Conservation (phyloP, 2,888 invertebrate genomes). For the Rhimphoctona megacephalus region DNA sequence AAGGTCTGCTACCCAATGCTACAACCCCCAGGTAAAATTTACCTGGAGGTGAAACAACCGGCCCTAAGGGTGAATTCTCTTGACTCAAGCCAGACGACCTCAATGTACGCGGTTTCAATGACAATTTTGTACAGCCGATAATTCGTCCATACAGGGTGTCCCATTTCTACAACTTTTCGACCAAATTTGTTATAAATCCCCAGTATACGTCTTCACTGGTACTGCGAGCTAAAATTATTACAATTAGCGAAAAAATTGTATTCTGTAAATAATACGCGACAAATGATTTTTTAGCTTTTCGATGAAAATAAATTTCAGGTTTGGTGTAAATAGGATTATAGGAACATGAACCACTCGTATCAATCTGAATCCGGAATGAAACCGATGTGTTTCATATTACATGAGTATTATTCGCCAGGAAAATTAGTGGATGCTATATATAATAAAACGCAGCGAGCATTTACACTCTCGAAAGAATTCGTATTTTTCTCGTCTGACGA, state of each 20-base stretch:
- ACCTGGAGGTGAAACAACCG: too few relatives aligned
- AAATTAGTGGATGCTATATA: not conserved
- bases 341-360: not conserved
- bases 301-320: not conserved
- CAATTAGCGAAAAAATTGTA: too few relatives aligned
- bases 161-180: too few relatives aligned
- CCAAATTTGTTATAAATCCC: too few relatives aligned
- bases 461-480: conserved; percentile 42
- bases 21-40: too few relatives aligned
- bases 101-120: not conserved
- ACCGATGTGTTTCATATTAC: not conserved
- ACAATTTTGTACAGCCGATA: not conserved
- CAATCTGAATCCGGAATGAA: not conserved
- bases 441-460: conserved; percentile 29
- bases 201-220: too few relatives aligned
- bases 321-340: not conserved
- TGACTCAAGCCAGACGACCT: not conserved
- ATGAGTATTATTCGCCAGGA: not conserved
- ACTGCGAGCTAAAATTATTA: too few relatives aligned
- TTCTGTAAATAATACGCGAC: too few relatives aligned
- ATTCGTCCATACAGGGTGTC: not conserved
- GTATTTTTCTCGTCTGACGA: conserved; percentile 43
- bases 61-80: not conserved
- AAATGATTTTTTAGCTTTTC: too few relatives aligned
- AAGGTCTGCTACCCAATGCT: too few relatives aligned